Conservation (phyloP, 2,888 invertebrate genomes). For the Lithosia quadra region DNA sequence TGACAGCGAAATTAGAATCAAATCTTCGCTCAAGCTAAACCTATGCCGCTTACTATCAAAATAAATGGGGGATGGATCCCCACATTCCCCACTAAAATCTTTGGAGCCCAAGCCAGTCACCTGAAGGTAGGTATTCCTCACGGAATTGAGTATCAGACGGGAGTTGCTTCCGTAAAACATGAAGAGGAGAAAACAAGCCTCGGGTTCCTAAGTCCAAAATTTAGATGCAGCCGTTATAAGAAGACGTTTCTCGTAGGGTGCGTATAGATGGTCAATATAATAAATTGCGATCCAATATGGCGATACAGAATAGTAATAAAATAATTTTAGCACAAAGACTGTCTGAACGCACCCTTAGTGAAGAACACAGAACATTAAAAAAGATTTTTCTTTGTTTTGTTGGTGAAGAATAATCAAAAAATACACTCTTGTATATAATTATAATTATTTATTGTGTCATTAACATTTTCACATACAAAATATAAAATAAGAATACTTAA, state of each 20-base stretch:
- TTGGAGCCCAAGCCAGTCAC: neutral
- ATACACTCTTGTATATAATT: neutral
- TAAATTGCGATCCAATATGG: no score
- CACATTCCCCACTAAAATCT: no score
- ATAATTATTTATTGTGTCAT: neutral
- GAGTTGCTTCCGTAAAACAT: neutral
- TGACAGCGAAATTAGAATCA: neutral
- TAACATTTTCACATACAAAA: neutral
- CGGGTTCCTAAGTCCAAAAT: neutral
- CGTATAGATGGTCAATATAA: no score
- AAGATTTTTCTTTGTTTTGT: no score
- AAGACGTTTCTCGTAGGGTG: neutral
- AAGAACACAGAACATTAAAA: no score
- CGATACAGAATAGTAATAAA: no score
- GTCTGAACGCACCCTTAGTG: no score
- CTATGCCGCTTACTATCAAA: neutral
- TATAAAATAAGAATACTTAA: neutral
- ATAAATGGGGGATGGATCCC: neutral
- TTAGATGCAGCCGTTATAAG: neutral
- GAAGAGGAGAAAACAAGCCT: neutral
- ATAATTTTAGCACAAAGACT: no score
- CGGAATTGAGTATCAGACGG: no score
- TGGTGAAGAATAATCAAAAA: neutral
- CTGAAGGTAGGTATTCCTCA: neutral
- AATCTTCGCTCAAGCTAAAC: neutral